Conservation (phyloP, 2,888 invertebrate genomes). For the Mamestra brassicae region DNA sequence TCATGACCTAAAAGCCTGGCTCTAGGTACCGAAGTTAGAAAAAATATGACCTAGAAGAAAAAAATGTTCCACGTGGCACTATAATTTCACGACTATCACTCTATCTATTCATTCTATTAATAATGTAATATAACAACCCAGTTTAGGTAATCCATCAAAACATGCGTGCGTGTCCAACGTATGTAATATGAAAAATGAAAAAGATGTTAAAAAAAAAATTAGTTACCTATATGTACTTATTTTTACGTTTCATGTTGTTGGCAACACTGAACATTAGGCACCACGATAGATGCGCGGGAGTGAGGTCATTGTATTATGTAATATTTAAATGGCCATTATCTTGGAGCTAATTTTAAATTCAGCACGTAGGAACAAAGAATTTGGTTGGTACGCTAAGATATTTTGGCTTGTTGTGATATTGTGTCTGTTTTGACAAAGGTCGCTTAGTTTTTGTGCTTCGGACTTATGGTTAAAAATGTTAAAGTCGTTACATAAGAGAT, state of each 20-base stretch:
- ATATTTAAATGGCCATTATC: constrained; percentile 56
- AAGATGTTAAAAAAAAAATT: neutral
- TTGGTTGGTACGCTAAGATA: constrained; percentile 26
- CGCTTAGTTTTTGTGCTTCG: neutral
- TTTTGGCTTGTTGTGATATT: constrained; percentile 3
- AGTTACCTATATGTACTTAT: neutral
- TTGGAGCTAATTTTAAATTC: constrained; percentile 44
- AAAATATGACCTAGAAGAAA: neutral
- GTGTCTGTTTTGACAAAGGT: constrained; percentile 5
- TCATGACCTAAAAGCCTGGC: neutral
- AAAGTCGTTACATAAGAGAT: neutral
- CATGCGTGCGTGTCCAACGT: neutral
- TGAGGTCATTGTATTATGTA: constrained; percentile 67
- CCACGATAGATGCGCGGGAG: constrained; percentile 47
- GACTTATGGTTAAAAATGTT: neutral
- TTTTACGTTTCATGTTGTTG: constrained; percentile 11
- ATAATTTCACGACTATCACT: neutral
- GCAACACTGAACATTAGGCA: constrained; percentile 39
- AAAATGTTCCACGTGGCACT: neutral
- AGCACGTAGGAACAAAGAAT: constrained; percentile 33
- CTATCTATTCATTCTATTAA: neutral
- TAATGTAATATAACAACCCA: neutral
- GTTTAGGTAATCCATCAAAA: neutral
- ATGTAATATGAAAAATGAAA: neutral
- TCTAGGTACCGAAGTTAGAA: neutral